Evolutionary conservation across 2,113 vertebrate species (phyloP).

Genomic region (Tragelaphus scriptus): DNA sequence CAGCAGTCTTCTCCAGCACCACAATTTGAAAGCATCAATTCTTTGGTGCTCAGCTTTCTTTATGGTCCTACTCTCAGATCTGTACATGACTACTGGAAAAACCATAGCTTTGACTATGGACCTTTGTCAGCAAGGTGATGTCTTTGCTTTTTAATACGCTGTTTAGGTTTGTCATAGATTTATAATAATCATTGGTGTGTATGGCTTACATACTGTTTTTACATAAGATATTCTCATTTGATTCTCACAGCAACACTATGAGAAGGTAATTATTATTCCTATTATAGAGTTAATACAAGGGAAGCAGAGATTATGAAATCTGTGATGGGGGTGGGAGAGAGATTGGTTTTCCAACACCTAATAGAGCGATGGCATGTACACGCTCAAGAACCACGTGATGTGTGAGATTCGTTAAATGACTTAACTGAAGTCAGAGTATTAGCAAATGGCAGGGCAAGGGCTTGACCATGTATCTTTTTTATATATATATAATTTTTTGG

Average conservation of each 20-base stretch:
- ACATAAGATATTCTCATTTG: background rate
- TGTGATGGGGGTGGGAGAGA: background rate
- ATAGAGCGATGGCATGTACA: background rate
- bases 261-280: constrained; percentile 25
- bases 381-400: background rate
- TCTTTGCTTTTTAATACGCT: background rate
- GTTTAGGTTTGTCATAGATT: background rate
- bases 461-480: background rate
- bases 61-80: background rate
- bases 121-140: background rate
- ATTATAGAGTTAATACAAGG: background rate
- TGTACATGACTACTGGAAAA: background rate
- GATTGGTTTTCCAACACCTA: background rate
- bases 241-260: background rate
- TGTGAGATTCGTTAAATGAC: background rate
- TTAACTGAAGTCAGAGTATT: background rate
- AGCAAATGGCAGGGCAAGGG: background rate
- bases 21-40: background rate
- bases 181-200: constrained; percentile 23
- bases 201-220: constrained; percentile 26
- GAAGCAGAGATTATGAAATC: background rate
- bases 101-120: background rate
- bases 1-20: background rate
- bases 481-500: background rate
- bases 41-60: background rate